Conservation (phyloP, 2,888 invertebrate genomes). For the Agrotis exclamationis region DNA sequence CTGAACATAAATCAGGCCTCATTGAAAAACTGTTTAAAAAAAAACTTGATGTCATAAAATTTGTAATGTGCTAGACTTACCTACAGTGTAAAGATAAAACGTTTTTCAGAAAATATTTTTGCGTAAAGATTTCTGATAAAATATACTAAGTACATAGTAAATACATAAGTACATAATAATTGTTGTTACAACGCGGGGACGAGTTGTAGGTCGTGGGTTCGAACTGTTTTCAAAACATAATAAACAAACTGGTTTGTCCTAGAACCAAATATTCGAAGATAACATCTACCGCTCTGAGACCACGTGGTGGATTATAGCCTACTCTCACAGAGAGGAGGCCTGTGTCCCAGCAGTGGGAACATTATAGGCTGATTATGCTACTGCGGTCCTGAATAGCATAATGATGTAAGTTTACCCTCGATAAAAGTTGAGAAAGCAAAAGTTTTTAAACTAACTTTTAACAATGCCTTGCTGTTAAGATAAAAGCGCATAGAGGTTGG, state of each 20-base stretch:
- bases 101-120: slow-evolving; percentile 4
- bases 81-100: slow-evolving; percentile 26
- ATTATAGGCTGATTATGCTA: background rate
- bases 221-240: too few species aligned
- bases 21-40: slow-evolving; percentile 38
- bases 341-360: too few species aligned
- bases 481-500: background rate
- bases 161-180: too few species aligned
- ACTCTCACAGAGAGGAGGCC: too few species aligned
- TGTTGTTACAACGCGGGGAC: too few species aligned
- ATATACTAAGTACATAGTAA: background rate
- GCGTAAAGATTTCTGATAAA: slow-evolving; percentile 20
- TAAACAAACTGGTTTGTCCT: too few species aligned
- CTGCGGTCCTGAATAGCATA: background rate
- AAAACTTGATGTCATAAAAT: slow-evolving; percentile 52
- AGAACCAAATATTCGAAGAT: too few species aligned
- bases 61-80: slow-evolving; percentile 35
- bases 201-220: too few species aligned
- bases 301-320: too few species aligned
- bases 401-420: background rate
- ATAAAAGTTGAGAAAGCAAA: background rate
- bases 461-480: background rate
- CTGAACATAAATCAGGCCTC: slow-evolving; percentile 49
- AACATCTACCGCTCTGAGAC: too few species aligned
- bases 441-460: background rate